Evolutionary conservation across 2,888 invertebrate genomes (phyloP), one percentile per base, ranked within the genome.

Genomic region (Lycaena phlaeas): DNA sequence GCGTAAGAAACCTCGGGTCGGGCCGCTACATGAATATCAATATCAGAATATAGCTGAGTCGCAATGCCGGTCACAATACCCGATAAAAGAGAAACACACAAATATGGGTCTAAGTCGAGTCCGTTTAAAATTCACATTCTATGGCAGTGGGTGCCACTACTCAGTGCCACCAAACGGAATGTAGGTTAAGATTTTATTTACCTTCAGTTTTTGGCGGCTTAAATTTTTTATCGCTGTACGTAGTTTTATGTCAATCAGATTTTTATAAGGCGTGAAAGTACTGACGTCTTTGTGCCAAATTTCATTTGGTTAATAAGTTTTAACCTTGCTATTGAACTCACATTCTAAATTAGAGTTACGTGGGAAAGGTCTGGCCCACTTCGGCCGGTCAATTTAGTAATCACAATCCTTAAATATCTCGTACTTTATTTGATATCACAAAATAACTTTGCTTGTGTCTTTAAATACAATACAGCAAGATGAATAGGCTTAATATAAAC

Each of bases 121-220:
- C 62, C 62, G 64, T 67, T 79, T 81, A 78, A 75, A 77, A 81
- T 74, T 75, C 75, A 82, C 71, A 76, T 74, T 77, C 70, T 66
- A 64, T 56, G 63, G 56, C 57, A 54, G 54, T 61, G 59, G 48
- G 46, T 53, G 57, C 53, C 57, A 57, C 64, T 55, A 66, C 64
- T 63, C 59, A 59, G 54, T 64, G 59, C 69, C 64, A 69, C 70
- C 68, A 59, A 66, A 61, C 61, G 74, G 78, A 75, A 84, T 82
- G 73, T 82, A 78, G 84, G 82, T 82, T 81, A 82, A 76, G 72
- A 81, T 79, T 79, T 72, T 82, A 84, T 73, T 77, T 75, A 69
- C 78, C 65, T 60, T 64, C 56, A 64, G 62, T 71, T 82, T 81
- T 79, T 77, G 71, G 69, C 53, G 60, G 66, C 64, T 63, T 68